Evolutionary conservation across 2,888 invertebrate genomes (phyloP).

Genomic region (Aspidiotus destructor): DNA sequence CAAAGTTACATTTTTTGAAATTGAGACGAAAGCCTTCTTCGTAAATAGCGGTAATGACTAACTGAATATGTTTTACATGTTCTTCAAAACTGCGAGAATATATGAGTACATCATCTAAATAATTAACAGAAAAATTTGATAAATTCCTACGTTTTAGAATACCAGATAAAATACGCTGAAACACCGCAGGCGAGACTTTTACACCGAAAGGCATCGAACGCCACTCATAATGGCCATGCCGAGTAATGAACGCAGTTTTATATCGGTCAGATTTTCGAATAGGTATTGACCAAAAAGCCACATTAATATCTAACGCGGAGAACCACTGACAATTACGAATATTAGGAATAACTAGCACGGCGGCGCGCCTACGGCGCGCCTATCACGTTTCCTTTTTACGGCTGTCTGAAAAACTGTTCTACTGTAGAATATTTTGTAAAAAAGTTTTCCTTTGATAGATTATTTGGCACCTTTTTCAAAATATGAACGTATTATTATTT

Average conservation of each 20-base stretch:
- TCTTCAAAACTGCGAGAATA: not conserved
- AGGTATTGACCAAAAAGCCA: slow-evolving; percentile 41
- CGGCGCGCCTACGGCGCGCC: no score
- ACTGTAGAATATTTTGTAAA: no score
- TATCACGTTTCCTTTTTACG: no score
- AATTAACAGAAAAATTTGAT: not conserved
- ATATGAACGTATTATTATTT: no score
- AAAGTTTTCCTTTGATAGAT: no score
- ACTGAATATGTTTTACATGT: not conserved
- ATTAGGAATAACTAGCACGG: not conserved
- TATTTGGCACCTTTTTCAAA: no score
- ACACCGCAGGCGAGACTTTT: slow-evolving; percentile 10
- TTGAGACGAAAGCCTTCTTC: not conserved
- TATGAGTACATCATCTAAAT: not conserved
- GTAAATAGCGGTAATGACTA: not conserved
- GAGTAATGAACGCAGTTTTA: slow-evolving; percentile 27
- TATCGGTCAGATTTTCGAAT: slow-evolving; percentile 9
- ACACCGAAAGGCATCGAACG: slow-evolving; percentile 21
- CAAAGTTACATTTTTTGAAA: slow-evolving; percentile 5
- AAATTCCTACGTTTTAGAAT: not conserved
- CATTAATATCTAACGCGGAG: slow-evolving; percentile 40
- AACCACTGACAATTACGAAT: slow-evolving; percentile 40
- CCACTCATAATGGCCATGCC: slow-evolving; percentile 19
- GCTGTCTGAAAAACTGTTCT: no score
- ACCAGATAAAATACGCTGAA: not conserved